Base-by-base conservation (phyloP, 2,888 invertebrate genomes). In the Campaea margaritaria region DNA sequence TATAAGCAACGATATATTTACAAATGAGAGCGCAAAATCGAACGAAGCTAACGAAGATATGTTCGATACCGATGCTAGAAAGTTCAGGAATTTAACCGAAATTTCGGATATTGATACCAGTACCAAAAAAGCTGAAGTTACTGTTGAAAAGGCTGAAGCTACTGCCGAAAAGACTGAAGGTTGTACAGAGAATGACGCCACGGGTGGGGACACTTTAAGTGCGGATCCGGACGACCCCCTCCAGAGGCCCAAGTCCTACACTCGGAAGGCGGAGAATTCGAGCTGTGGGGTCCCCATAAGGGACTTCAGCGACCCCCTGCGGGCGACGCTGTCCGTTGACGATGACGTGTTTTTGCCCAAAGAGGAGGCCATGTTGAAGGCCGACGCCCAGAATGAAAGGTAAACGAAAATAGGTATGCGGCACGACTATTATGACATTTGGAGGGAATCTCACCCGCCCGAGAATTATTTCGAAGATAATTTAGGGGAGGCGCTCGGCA, bases 271-370 rank as follows among this genome's bases (percentile, higher is more conserved):
- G 0, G 91, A 89, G 58, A 89, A 85, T 11, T 65, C 87, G 0
- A 90, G 90, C 61, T 91, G 89, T 59, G 91, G 93, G 1, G 91
- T 93, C 0, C 91, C 95, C 0, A 94, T 96, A 3, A 93, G 95
- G 49, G 97, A 97, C 82, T 95, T 95, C 69, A 96, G 96, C 62
- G 98, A 98, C 90, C 98, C 98, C 0, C 86, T 98, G 46, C 95
- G 93, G 0, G 87, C 94, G 0, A 87, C 88, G 85, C 86, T 83
- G 64, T 89, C 75, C 11, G 87, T 81, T 31, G 90, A 90, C 7
- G 92, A 93, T 52, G 93, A 93, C 0, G 93, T 92, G 12, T 91
- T 93, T 43, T 65, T 93, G 21, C 89, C 93, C 0, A 89, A 89
- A 27, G 89, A 89, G 51, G 89, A 89, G 48, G 83, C 82, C 0